Conservation (phyloP, 2,797 vertebrate species). For the Naso thynnoides region DNA sequence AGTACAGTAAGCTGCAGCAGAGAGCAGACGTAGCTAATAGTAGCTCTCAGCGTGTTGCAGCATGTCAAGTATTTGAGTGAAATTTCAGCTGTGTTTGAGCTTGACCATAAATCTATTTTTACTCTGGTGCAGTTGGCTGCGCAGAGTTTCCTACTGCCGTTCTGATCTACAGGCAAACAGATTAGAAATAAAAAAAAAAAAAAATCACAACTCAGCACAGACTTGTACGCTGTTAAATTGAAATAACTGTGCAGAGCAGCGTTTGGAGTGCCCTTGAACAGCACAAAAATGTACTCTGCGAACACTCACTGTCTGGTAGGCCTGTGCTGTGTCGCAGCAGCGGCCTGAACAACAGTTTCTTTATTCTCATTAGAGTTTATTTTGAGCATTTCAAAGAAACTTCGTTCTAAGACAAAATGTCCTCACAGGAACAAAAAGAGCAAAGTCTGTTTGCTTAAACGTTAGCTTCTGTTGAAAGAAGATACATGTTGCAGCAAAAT, state of each 20-base stretch:
- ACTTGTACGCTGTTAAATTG: conserved; percentile 10
- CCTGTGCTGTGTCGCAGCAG: not conserved
- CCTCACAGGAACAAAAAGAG: conserved; percentile 7
- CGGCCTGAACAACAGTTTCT: conserved; percentile 18
- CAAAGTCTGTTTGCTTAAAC: not conserved
- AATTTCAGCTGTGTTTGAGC: conserved; percentile 80
- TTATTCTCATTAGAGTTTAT: conserved; percentile 17
- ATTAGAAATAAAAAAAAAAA: too few relatives aligned
- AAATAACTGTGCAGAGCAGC: conserved; percentile 19
- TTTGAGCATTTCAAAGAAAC: not conserved
- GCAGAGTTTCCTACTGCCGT: conserved; percentile 40
- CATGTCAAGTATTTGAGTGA: conserved; percentile 81
- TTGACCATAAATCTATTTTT: conserved; percentile 85
- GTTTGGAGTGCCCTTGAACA: not conserved
- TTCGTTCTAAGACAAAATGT: conserved; percentile 8
- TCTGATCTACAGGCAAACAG: conserved; percentile 48
- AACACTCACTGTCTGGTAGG: not conserved
- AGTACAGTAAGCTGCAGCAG: conserved; percentile 48
- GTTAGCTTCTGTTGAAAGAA: not conserved
- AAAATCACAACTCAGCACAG: conserved; percentile 34
- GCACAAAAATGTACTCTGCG: not conserved
- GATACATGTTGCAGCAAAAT: not conserved
- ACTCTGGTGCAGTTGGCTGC: conserved; percentile 58
- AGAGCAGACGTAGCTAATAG: conserved; percentile 64
- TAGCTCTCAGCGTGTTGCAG: conserved; percentile 76